Evolutionary conservation across 2,888 invertebrate species (phyloP).

Genomic region (Melikaiella ostensackeni): DNA sequence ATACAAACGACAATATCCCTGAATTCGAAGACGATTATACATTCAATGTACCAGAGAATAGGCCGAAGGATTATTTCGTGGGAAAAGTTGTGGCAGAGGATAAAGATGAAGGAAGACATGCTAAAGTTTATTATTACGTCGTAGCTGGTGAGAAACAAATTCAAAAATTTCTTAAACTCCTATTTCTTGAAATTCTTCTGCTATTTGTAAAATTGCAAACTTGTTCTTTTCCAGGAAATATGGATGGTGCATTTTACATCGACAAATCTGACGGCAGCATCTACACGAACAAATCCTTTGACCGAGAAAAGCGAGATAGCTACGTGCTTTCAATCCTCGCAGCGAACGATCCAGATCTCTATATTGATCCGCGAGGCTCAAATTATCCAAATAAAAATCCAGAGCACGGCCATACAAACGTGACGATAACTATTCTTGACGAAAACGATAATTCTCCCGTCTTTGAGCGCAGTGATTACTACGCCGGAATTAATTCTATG

Average conservation of each 20-base stretch:
- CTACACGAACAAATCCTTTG: slow-evolving; percentile 88
- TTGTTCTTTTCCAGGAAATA: slow-evolving; percentile 81
- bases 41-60: slow-evolving; percentile 86
- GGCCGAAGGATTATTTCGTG: slow-evolving; percentile 74
- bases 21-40: slow-evolving; percentile 85
- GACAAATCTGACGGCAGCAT: slow-evolving; percentile 90
- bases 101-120: slow-evolving; percentile 88
- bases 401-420: slow-evolving; percentile 85
- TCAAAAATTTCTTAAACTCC: background rate
- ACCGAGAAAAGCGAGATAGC: slow-evolving; percentile 87
- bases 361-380: slow-evolving; percentile 78
- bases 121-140: slow-evolving; percentile 91
- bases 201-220: background rate
- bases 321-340: slow-evolving; percentile 90
- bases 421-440: slow-evolving; percentile 86
- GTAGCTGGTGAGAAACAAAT: slow-evolving; percentile 75
- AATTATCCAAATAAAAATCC: slow-evolving; percentile 61
- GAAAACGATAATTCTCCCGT: slow-evolving; percentile 91
- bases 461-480: slow-evolving; percentile 83
- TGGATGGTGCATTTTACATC: slow-evolving; percentile 86
- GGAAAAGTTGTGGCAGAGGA: slow-evolving; percentile 87
- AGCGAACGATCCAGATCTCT: slow-evolving; percentile 89
- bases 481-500: slow-evolving; percentile 87
- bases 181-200: background rate
- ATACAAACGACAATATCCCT: slow-evolving; percentile 90